phyloP scores from a whole-genome alignment of 2,888 invertebrate genomes.

The Diogma glabrata region DNA sequence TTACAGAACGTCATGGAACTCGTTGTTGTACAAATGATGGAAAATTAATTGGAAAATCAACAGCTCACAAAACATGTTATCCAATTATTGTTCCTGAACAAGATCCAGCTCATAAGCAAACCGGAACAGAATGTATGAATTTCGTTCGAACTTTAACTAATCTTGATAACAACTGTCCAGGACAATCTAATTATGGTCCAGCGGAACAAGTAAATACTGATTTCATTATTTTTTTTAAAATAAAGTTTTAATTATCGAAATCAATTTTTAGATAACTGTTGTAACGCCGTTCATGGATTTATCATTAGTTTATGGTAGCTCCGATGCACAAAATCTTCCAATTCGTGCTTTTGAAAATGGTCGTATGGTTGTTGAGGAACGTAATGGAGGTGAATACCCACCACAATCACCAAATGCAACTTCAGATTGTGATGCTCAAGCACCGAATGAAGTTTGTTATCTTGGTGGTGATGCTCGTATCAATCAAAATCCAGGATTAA shows the following conservation, averaged over 20 bases:
- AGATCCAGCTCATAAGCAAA: constrained; percentile 41
- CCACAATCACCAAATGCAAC: constrained; percentile 58
- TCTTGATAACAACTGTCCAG: constrained; percentile 45
- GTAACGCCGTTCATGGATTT: constrained; percentile 66
- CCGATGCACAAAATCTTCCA: constrained; percentile 47
- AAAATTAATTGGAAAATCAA: constrained; percentile 36
- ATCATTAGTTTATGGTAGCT: constrained; percentile 71
- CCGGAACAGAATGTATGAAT: constrained; percentile 45
- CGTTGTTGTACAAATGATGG: constrained; percentile 51
- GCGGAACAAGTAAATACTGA: constrained; percentile 67
- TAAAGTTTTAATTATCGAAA: too few species aligned
- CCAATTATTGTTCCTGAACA: constrained; percentile 42
- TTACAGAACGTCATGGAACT: constrained; percentile 45
- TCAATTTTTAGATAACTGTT: too few species aligned
- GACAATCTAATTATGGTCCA: constrained; percentile 36
- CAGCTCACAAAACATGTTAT: constrained; percentile 38
- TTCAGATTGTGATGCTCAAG: constrained; percentile 53
- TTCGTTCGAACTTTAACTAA: constrained; percentile 54
- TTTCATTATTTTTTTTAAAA: too few species aligned
- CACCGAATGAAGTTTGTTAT: constrained; percentile 61
- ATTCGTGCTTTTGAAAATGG: constrained; percentile 59
- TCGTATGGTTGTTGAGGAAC: constrained; percentile 46
- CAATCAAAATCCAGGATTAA: constrained; percentile 39
- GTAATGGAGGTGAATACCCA: constrained; percentile 57
- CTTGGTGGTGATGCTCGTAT: constrained; percentile 47